phyloP scores from a whole-genome alignment of 92 coral and sea anemone species.

The Siderastrea siderea region DNA sequence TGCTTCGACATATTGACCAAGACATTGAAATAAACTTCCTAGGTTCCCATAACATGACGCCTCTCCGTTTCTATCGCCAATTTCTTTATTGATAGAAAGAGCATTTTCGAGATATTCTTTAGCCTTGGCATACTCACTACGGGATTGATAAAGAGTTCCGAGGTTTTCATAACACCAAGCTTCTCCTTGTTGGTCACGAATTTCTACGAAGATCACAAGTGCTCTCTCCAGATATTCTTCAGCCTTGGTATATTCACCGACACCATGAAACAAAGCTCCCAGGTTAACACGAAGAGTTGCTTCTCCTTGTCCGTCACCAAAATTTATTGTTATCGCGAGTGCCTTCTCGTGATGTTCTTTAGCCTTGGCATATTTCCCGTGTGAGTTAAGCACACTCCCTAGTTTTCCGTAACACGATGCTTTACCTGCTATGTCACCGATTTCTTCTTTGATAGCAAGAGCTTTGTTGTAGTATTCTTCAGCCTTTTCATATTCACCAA shows the following conservation, averaged over 20 bases:
- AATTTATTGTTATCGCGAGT: neutral
- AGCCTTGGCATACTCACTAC: conserved; percentile 20
- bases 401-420: neutral
- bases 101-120: conserved; percentile 22
- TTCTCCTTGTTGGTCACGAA: neutral
- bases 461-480: neutral
- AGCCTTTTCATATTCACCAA: neutral
- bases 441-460: neutral
- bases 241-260: neutral
- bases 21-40: too few relatives aligned
- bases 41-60: neutral
- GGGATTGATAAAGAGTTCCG: conserved; percentile 7
- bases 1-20: too few relatives aligned
- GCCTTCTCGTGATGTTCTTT: conserved; percentile 1
- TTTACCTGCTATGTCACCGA: neutral
- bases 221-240: neutral
- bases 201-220: neutral
- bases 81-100: conserved; percentile 17
- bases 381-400: neutral
- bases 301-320: neutral
- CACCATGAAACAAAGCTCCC: neutral
- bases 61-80: conserved; percentile 27
- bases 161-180: neutral
- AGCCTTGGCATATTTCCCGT: neutral
- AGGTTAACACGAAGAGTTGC: neutral